Evolutionary conservation across 2,113 vertebrate species (phyloP).

Genomic region (Elanus axillaris): DNA sequence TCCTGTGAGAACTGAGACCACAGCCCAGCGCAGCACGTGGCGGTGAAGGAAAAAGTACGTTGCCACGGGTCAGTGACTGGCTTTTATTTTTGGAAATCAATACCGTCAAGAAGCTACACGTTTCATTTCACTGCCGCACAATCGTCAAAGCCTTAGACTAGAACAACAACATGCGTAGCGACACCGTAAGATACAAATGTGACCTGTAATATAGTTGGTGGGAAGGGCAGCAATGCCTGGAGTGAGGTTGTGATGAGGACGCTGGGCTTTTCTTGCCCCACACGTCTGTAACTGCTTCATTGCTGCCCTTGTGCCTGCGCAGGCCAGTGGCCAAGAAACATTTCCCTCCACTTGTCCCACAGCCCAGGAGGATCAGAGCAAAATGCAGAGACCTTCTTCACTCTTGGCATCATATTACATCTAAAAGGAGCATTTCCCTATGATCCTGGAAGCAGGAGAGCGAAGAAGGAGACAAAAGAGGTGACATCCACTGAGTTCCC

Average conservation of each 20-base stretch:
- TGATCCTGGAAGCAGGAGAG: neutral
- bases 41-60: neutral
- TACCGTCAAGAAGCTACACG: neutral
- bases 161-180: neutral
- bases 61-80: neutral
- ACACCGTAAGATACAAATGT: neutral
- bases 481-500: neutral
- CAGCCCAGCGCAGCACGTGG: neutral
- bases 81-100: conserved; percentile 7
- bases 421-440: neutral
- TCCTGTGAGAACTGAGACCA: neutral
- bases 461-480: neutral
- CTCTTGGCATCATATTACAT: neutral
- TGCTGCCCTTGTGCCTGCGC: neutral
- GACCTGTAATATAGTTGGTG: neutral
- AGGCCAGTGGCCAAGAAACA: neutral
- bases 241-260: neutral
- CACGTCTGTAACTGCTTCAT: neutral
- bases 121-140: neutral
- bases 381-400: neutral
- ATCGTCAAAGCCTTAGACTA: neutral
- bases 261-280: neutral
- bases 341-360: neutral
- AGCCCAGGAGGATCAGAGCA: neutral
- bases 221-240: neutral